Evolutionary conservation across 2,888 invertebrate species (phyloP).

Genomic region (Monoplex corrugatus): DNA sequence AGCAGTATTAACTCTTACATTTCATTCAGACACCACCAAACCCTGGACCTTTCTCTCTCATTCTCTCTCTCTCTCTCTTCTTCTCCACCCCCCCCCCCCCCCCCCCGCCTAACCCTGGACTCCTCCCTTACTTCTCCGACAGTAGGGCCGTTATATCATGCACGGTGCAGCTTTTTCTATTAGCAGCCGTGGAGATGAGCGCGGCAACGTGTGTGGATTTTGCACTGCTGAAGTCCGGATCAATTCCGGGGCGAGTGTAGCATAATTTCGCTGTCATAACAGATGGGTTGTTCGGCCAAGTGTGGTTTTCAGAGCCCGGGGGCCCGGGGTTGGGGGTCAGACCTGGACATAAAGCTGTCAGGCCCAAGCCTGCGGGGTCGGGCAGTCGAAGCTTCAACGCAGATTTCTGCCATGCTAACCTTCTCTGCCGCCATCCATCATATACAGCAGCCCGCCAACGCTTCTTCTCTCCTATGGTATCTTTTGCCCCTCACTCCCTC

Average conservation of each 20-base stretch:
- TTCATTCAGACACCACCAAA: slow-evolving; percentile 12
- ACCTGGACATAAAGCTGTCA: slow-evolving; percentile 51
- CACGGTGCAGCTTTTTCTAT: slow-evolving; percentile 42
- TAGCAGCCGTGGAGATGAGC: slow-evolving; percentile 12
- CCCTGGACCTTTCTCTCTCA: background rate
- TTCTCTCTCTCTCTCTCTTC: background rate
- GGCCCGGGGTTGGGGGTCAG: slow-evolving; percentile 43
- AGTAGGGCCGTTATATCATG: slow-evolving; percentile 26
- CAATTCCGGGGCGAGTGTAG: slow-evolving; percentile 45
- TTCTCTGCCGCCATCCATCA: slow-evolving; percentile 37
- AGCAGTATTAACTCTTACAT: slow-evolving; percentile 22
- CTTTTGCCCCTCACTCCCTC: slow-evolving; percentile 9
- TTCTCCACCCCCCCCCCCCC: background rate
- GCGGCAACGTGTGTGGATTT: slow-evolving; percentile 45
- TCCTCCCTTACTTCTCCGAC: background rate
- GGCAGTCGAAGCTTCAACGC: slow-evolving; percentile 35
- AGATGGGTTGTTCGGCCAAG: slow-evolving; percentile 52
- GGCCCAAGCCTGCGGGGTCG: slow-evolving; percentile 34
- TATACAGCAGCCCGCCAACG: background rate
- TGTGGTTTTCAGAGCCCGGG: slow-evolving; percentile 44
- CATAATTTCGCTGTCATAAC: slow-evolving; percentile 52
- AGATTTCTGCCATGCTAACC: slow-evolving; percentile 40
- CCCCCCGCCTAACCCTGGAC: background rate
- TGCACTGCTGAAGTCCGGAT: slow-evolving; percentile 37
- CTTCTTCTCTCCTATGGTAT: background rate